phyloP scores from a whole-genome alignment of 2,797 vertebrate species.

The Mallotus villosus region DNA sequence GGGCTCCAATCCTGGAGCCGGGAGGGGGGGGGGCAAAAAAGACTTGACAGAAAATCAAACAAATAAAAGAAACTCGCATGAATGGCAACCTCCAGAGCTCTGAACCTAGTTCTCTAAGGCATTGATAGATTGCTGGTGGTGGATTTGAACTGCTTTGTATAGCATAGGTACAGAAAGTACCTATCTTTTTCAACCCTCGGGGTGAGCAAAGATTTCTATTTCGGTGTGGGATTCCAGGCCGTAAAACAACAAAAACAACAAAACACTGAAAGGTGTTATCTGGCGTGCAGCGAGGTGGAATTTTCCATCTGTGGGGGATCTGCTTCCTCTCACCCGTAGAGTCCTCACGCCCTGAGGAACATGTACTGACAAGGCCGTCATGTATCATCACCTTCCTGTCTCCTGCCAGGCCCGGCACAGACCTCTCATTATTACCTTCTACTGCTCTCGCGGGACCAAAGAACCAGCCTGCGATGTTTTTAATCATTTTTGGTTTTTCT shows the following conservation, averaged over 20 bases:
- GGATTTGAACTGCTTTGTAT: too few relatives aligned
- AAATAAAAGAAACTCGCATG: not conserved
- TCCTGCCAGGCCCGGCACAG: slow-evolving; percentile 13
- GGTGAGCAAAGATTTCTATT: too few relatives aligned
- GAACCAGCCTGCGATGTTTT: slow-evolving; percentile 9
- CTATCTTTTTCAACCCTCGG: too few relatives aligned
- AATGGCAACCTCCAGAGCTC: not conserved
- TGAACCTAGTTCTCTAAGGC: not conserved
- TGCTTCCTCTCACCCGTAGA: slow-evolving; percentile 11
- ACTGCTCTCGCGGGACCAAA: not conserved
- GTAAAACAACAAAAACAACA: too few relatives aligned
- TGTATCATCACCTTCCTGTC: slow-evolving; percentile 30
- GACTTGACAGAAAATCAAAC: slow-evolving; percentile 3
- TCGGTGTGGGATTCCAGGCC: too few relatives aligned
- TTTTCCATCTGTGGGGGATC: not conserved
- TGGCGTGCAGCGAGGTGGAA: not conserved
- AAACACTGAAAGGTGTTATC: not conserved
- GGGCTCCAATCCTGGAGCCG: not conserved
- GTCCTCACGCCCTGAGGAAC: slow-evolving; percentile 34
- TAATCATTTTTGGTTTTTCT: slow-evolving; percentile 8
- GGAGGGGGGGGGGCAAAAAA: not conserved
- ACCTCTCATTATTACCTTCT: slow-evolving; percentile 14
- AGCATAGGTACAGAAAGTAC: too few relatives aligned
- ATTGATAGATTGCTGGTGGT: too few relatives aligned
- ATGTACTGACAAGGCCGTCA: slow-evolving; percentile 45